Evolutionary conservation across 2,113 vertebrate species (phyloP), one percentile per base, ranked within the genome.

Genomic region (Hippolais icterina): DNA sequence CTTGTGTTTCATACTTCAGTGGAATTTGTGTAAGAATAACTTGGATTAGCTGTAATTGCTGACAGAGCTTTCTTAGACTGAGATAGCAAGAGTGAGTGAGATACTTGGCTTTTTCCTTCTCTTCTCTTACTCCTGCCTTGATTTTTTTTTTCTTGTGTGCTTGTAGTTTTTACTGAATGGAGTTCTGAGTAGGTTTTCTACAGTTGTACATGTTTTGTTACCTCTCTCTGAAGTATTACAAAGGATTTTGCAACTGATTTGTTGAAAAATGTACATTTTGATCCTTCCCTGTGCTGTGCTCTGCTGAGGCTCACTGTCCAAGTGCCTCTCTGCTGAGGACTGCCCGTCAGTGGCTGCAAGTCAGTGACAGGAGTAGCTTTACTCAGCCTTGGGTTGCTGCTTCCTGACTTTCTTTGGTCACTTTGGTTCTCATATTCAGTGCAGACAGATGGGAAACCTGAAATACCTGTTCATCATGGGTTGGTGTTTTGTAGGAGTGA

Each of bases 181-280:
- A 50, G 19, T 23, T 81, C 44, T 46, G 11, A 17, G 39, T 17
- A n/a, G 17, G 10, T 46, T 80, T 91, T n/a, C 39, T 63, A 8
- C 35, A 52, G 5, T 9, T 60, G 11, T 31, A 49, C 0, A 0
- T 9, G 20, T 60, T 76, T 39, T 37, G 9, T 29, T 39, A 37
- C 21, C 16, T 76, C 27, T 23, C 54, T 3, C n/a, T 39, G 56
- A 39, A 39, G 21, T 31, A 31, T 60, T 60, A 49, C 9, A 39
- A 25, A 60, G 49, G 44, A 31, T 49, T 60, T 31, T 49, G 27
- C 20, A 19, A 11, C 44, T 15, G 9, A 49, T 60, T 31, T 76
- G 21, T 19, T 31, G n/a, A 60, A 37, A 60, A 76, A 47, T 37
- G 21, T 11, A 4, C 42, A 37, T 5, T 76, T 60, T 49, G n/a